Base-by-base conservation (phyloP, 2,113 vertebrate species). In the Carollia perspicillata region DNA sequence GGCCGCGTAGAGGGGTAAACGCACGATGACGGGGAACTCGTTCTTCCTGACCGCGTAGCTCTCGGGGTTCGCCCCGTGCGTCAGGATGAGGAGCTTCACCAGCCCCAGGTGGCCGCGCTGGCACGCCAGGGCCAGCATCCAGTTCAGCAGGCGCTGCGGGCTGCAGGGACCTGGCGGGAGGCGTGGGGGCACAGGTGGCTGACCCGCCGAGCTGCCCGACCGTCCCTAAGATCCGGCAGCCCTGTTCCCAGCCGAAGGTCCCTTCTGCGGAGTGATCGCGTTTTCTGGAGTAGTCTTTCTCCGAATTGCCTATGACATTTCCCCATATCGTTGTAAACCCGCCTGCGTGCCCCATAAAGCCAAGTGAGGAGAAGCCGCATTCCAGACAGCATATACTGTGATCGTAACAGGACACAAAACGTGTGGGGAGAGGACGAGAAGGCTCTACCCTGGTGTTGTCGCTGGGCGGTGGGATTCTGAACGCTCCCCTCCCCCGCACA, bases 91-190 rank as follows among this genome's bases (percentile, higher is more conserved):
- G 71, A 99, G 98, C 72, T 98, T 99, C 16, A 99, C 99, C 44
- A 99, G 66, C 0, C 98, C 98, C 93, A 99, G 92, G 90, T 99
- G 99, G 33, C 99, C 99, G 60, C 97, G 98, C 95, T 99, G 98
- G 91, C 99, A 99, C 2, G 99, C 99, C 3, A 99, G 98, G 66
- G 99, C 99, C 96, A 99, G 97, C 99, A 99, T 99, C 99, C 99
- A 99, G 98, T 99, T 99, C 93, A 99, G 97, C 44, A 99, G 98
- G 35, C 99, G 98, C 47, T 98, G 99, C 95, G 96, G 98, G 63
- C 98, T 97, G 28, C 94, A 98, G 0, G 98, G 97, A 94, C 97
- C 99, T 99, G 84, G 8, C 0, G 0, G 51, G 85, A 93, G 87
- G 33, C 13, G 4, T 18, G 8, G 18, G 35, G 37, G 5, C 8